Evolutionary conservation across 2,888 invertebrate species (phyloP), one percentile per base, ranked within the genome.

Genomic region (Archaeoteleia sp.): DNA sequence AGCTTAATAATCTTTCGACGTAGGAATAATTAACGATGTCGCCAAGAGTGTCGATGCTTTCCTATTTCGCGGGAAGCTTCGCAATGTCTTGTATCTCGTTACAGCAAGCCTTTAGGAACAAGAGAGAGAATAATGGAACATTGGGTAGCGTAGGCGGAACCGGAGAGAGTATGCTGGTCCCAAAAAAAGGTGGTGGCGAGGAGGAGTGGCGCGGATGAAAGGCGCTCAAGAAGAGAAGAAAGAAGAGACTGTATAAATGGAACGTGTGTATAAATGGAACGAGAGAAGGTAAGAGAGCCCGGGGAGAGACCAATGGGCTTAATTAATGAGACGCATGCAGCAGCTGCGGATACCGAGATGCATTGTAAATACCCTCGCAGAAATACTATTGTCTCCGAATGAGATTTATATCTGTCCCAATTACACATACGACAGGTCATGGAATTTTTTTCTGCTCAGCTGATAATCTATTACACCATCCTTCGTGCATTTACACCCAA

Each of bases 311-410:
- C 72, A 70, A 72, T 69, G 69, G 71, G 74, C 77, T 81, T 84
- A 84, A 84, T 84, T 84, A 84, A 84, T 84, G 83, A 84, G 84
- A 82, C 84, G 78, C 77, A 80, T 76, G 79, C 79, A 73, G 81
- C 82, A 81, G 84, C 83, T 67, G 67, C 62, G 62, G 80, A 81
- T 79, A 79, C 82, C 78, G 76, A 67, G 82, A 81, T 81, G 78
- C 80, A 82, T 82, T 81, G 79, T 81, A 81, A 80, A 81, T 80
- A 80, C 62, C 57, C 60, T 34, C 69, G 60, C 67, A 75, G 81
- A 82, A 82, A 82, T 82, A 81, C 81, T 79, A 84, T 84, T 83
- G 82, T 83, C 82, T 79, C 69, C 71, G 77, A 73, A 75, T 68
- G 74, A 81, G 82, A 84, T 83, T 84, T 83, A 84, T 83, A 74